phyloP scores from a whole-genome alignment of 2,113 vertebrate species.

The Ahaetulla prasina region DNA sequence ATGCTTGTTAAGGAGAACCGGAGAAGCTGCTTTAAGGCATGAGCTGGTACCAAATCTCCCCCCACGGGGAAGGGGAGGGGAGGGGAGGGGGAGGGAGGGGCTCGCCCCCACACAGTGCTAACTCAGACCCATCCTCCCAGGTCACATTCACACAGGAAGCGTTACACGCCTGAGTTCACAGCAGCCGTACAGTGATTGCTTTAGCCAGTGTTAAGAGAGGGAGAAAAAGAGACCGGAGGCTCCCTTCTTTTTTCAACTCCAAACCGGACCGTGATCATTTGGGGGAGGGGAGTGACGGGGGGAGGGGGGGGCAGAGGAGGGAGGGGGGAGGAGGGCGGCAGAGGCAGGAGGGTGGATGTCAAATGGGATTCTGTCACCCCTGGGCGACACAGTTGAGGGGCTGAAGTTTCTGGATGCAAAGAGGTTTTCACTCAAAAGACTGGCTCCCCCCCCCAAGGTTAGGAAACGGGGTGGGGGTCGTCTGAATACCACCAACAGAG shows the following conservation, averaged over 20 bases:
- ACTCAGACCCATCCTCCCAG: conserved; percentile 74
- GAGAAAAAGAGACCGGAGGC: conserved; percentile 71
- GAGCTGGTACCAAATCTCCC: conserved; percentile 58
- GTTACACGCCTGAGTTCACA: conserved; percentile 89
- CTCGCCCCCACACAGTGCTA: conserved; percentile 69
- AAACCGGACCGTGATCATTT: conserved; percentile 95
- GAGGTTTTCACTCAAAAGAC: neutral
- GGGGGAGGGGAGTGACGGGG: accelerated
- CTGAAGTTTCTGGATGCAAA: neutral
- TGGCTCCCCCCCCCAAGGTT: no score
- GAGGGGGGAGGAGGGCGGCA: no score
- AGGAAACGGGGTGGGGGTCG: neutral
- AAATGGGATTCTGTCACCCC: accelerated
- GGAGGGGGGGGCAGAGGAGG: accelerated
- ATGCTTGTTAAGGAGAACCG: conserved; percentile 85
- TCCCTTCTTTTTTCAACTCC: conserved; percentile 77
- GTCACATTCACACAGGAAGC: conserved; percentile 85
- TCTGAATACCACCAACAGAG: neutral
- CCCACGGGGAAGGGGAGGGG: conserved; percentile 70
- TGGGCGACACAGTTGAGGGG: accelerated
- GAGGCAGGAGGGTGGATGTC: accelerated
- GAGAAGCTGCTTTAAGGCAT: conserved; percentile 98
- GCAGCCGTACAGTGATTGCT: conserved; percentile 83
- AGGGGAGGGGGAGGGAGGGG: conserved; percentile 76
- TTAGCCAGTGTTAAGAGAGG: conserved; percentile 98